Conservation (phyloP, 2,888 invertebrate genomes). For the Lepidocyrtoides sp. region DNA sequence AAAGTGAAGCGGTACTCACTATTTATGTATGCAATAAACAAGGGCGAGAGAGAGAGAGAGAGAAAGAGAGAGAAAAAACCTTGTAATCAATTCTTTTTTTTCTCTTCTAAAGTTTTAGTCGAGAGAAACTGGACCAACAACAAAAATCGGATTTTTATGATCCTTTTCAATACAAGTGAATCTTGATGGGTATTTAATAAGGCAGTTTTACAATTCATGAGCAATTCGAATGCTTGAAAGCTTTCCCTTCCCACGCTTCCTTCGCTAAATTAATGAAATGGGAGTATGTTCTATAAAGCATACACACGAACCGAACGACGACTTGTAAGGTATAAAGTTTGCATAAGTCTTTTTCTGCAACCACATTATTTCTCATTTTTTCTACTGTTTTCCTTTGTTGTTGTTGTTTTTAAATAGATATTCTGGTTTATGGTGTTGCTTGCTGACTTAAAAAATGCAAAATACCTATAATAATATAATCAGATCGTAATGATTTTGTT, state of each 20-base stretch:
- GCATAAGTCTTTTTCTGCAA: conserved; percentile 5
- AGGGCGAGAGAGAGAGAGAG: neutral
- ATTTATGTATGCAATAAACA: neutral
- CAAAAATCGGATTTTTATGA: conserved; percentile 78
- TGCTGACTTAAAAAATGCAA: neutral
- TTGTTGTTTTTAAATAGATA: neutral
- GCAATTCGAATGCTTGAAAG: conserved; percentile 58
- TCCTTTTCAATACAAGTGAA: conserved; percentile 68
- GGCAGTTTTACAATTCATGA: conserved; percentile 75
- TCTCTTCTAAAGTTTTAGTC: conserved; percentile 1
- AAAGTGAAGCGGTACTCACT: conserved; percentile 7
- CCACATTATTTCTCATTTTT: conserved; percentile 11
- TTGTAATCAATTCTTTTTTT: conserved; percentile 68
- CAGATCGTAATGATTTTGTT: conserved; percentile 12
- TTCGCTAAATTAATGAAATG: conserved; percentile 52
- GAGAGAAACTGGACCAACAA: conserved; percentile 73
- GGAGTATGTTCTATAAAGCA: neutral
- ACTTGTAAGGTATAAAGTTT: neutral
- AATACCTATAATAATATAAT: conserved; percentile 17
- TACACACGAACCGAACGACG: neutral
- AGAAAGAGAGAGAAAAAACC: conserved; percentile 23
- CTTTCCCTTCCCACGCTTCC: conserved; percentile 77
- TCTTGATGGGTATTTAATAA: conserved; percentile 79
- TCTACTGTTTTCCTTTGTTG: neutral
- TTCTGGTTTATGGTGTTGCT: neutral